These are phyloP conservation scores for Pissodes strobi DNA, from an alignment of 1,140 invertebrate species.

Conservation along the genomic window DNA sequence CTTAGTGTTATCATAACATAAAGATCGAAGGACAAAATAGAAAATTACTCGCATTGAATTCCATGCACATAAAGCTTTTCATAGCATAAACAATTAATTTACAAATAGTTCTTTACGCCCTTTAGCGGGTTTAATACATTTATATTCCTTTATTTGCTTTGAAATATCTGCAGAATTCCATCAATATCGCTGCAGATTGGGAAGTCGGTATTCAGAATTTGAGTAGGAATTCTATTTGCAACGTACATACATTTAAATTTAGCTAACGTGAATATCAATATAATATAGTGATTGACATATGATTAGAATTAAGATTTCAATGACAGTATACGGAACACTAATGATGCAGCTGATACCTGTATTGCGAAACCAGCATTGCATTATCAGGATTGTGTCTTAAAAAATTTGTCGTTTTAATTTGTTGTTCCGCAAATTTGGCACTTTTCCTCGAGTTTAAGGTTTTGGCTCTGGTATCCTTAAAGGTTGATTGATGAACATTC, in stretches of 20 bases:
- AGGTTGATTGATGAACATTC: conserved; percentile 36
- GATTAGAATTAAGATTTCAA: not conserved
- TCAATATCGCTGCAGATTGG: not conserved
- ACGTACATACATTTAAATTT: conserved; percentile 4
- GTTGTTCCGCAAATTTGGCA: conserved; percentile 1
- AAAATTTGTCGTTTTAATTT: conserved; percentile 19
- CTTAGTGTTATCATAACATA: no score
- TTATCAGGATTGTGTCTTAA: conserved; percentile 1
- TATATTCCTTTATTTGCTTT: not conserved
- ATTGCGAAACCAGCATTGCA: no score
- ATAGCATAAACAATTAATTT: no score
- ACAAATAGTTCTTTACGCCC: no score
- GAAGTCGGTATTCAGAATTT: conserved; percentile 4
- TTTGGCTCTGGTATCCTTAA: conserved; percentile 29
- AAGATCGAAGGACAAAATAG: no score
- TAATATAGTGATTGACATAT: not conserved
- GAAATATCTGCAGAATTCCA: not conserved
- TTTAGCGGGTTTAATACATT: no score
- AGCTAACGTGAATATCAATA: conserved; percentile 4
- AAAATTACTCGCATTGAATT: no score
- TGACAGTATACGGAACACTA: no score
- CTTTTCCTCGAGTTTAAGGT: conserved; percentile 11
- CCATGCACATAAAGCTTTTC: no score
- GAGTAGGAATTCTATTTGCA: conserved; percentile 3
- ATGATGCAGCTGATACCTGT: no score